Evolutionary conservation across 1,140 invertebrate genomes (phyloP), one percentile per base, ranked within the genome.

Genomic region (Akabosia matsudoensis): DNA sequence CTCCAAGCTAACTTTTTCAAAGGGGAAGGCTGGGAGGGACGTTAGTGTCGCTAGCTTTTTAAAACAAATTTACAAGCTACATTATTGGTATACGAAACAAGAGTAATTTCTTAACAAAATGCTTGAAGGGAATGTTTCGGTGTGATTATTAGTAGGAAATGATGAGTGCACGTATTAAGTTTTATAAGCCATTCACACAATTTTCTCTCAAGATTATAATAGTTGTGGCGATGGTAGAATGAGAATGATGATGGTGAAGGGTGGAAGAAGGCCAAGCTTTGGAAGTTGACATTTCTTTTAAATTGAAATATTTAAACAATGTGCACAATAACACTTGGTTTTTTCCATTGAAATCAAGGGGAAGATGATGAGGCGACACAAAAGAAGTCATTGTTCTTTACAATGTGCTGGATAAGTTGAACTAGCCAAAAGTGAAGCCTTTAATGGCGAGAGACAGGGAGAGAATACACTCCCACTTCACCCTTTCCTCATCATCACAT

Each of bases 401-500:
- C 31, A n/a, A n/a, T 22, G 54, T 61, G 24, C 54, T 56, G 54
- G 22, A 10, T 61, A 22, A 67, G 7, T 31, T 67, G 61, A 31
- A 30, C n/a, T 13, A 30, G 61, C 61, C 61, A 67, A 61, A 61
- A 61, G 13, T 61, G 4, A 61, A 61, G 54, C 54, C 54, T 16
- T 4, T 7, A 22, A 61, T 16, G 24, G 54, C 4, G 54, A 61
- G 30, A 67, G 61, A 67, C 13, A 30, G 7, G 31, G 61, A 67
- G 28, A 31, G 28, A 22, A 56, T 3, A 67, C 61, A 30, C 61
- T 30, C 28, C 28, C 22, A 10, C 61, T 67, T n/a, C 61, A 67
- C 61, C 61, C 61, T 67, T 67, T 67, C 61, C 61, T 31, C 61
- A 67, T 61, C 24, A 61, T 67, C 54, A 56, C 54, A 56, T 56